Evolutionary conservation across 1,140 invertebrate genomes (phyloP), one percentile per base, ranked within the genome.

Genomic region (Nasonia longicornis): DNA sequence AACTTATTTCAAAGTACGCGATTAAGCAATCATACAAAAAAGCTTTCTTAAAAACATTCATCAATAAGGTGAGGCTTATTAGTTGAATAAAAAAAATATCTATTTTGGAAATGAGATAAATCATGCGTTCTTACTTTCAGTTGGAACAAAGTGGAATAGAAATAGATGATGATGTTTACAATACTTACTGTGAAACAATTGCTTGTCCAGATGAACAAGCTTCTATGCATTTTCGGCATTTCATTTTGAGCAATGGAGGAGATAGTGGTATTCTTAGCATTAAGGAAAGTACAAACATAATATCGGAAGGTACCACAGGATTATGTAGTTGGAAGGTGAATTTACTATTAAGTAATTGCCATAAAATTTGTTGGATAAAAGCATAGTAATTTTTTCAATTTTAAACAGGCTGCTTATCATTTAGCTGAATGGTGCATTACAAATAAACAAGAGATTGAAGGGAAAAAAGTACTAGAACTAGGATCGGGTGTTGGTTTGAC

Each of bases 261-360:
- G 80, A 76, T 8, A 73, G 67, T 26, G 80, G 83, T 72, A 85
- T 83, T 48, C 85, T 93, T 52, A 92, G 86, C 42, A 86, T 93
- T 63, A 86, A 90, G 80, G 93, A 93, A 85, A 93, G 90, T 84
- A 88, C 86, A 66, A 91, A 89, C 83, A 87, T 93, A 31, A 91
- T 93, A 84, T 93, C 92, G 0, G 84, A 92, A 78, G 92, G 92
- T 48, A 93, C 92, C 45, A 93, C 92, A 77, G 93, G 93, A 75
- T 88, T 93, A 64, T 91, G 89, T 78, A 92, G 87, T 84, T 93
- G 92, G 92, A 91, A 93, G 89, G 92, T 92, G 82, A 81, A 84
- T 70, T 48, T 8, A 71, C 26, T 42, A 7, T n/a, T 6, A 0
- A 38, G 20, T 71, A 71, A 35, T 35, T 31, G 14, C 3, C 35